Percentiles rank a stretch among this genome's conserved stretches.
phyloP scores from a whole-genome alignment of 2,888 invertebrate genomes.

The Pachycephus smyrnensis region DNA sequence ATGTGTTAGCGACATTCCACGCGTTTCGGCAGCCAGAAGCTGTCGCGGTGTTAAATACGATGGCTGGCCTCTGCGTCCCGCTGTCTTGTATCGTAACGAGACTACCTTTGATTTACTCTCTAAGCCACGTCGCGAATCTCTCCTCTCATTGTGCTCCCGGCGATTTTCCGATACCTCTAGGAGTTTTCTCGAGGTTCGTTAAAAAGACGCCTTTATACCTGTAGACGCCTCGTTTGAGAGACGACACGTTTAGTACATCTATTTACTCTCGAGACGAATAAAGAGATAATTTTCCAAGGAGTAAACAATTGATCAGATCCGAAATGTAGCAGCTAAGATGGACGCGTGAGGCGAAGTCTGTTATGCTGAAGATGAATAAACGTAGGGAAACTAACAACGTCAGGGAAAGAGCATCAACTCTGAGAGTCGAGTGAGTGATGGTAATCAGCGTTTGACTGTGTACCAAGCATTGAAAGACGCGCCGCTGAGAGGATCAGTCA shows the following conservation, averaged over 20 bases:
- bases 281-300: not conserved
- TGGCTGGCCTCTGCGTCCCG: constrained; percentile 53
- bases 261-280: not conserved
- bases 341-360: not conserved
- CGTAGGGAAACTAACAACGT: not conserved
- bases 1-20: constrained; percentile 44
- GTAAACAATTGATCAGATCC: not conserved
- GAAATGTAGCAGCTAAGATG: not conserved
- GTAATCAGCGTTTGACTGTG: constrained; percentile 51
- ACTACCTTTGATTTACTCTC: constrained; percentile 6
- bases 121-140: not conserved
- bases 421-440: constrained; percentile 36
- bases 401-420: constrained; percentile 3
- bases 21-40: constrained; percentile 46
- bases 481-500: constrained; percentile 60
- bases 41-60: constrained; percentile 53
- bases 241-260: not conserved
- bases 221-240: not conserved
- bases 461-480: constrained; percentile 51
- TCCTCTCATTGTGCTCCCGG: not conserved
- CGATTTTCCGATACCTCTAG: not conserved
- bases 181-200: not conserved
- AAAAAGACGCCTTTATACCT: not conserved
- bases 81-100: constrained; percentile 46
- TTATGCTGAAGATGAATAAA: not conserved